Evolutionary conservation across 2,888 invertebrate genomes (phyloP), one percentile per base, ranked within the genome.

Genomic region (Toxonevra muliebris): DNA sequence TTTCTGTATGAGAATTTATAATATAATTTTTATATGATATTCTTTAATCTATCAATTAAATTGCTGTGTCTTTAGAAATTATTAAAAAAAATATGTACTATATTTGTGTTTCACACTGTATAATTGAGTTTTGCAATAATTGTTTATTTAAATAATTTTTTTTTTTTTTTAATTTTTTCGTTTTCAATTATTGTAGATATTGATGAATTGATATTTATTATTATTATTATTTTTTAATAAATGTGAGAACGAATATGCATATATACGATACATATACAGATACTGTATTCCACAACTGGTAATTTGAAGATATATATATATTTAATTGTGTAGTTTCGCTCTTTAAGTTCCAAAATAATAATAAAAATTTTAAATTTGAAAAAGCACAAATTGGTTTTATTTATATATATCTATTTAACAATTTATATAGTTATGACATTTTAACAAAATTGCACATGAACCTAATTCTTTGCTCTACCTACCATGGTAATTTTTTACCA

Each of bases 401-500:
- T n/a, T n/a, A n/a, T n/a, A n/a, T n/a, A n/a, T n/a, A n/a, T n/a
- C n/a, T n/a, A n/a, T n/a, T 30, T 30, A 30, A 30, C 30, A 30
- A 30, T 30, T 30, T 2, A 30, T 30, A 30, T 30, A 15, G 5
- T 1, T 13, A 50, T 15, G 15, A 50, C 50, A 50, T 50, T 50
- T 15, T 50, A 3, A 3, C 50, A 50, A 50, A 15, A 50, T 50
- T 15, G 11, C 11, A 50, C 11, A 15, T 50, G 15, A 7, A 15
- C 1, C 13, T 50, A 7, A 30, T 30, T 30, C 30, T 4, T 30
- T 30, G 7, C 2, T 30, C 15, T 41, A 1, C 13, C 61, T 87
- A 95, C 94, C 94, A 95, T 3, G 90, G 89, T 73, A 95, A 78
- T 76, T 87, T 85, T 73, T 88, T 86, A 10, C 96, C 95, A 82